Percentiles rank a stretch among this genome's conserved stretches.
Conservation (phyloP, 2,888 invertebrate genomes). For the Netelia melanura region DNA sequence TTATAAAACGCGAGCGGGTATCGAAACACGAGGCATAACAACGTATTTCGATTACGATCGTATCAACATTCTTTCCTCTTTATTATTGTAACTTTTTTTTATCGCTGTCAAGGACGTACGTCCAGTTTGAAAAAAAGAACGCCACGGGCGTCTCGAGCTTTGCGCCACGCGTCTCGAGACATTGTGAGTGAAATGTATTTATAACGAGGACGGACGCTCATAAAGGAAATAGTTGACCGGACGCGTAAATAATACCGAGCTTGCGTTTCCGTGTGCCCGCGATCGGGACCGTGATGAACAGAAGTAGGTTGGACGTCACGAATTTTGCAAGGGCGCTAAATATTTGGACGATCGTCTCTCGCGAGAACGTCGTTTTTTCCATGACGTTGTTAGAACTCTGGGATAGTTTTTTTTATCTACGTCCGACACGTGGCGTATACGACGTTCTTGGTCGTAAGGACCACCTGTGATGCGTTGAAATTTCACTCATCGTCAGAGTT, state of each 20-base stretch:
- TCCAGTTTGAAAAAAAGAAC: no score
- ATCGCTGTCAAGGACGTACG: not conserved
- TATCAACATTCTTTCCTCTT: not conserved
- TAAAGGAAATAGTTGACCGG: constrained; percentile 2
- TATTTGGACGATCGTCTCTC: constrained; percentile 53
- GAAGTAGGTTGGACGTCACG: constrained; percentile 20
- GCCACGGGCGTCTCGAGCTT: not conserved
- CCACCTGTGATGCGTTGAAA: constrained; percentile 30
- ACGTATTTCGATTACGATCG: no score
- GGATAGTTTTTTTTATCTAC: not conserved
- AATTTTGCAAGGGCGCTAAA: constrained; percentile 47
- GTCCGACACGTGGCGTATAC: constrained; percentile 36
- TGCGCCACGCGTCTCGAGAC: not conserved
- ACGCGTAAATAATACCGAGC: constrained; percentile 48
- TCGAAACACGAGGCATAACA: no score
- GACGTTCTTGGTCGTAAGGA: constrained; percentile 22
- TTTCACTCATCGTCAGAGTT: not conserved
- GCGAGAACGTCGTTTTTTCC: constrained; percentile 11
- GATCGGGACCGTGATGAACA: not conserved
- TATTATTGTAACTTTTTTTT: not conserved
- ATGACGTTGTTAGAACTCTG: not conserved
- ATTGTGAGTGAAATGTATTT: constrained; percentile 19
- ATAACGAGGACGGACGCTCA: no score
- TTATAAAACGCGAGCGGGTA: not conserved
- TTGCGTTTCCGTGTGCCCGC: constrained; percentile 37